A percentile compares a stretch with the other conserved stretches of the same genome.
These are phyloP conservation scores for Hycleus phaleratus DNA, from an alignment of 1,140 invertebrate species.

Conservation along the genomic window DNA sequence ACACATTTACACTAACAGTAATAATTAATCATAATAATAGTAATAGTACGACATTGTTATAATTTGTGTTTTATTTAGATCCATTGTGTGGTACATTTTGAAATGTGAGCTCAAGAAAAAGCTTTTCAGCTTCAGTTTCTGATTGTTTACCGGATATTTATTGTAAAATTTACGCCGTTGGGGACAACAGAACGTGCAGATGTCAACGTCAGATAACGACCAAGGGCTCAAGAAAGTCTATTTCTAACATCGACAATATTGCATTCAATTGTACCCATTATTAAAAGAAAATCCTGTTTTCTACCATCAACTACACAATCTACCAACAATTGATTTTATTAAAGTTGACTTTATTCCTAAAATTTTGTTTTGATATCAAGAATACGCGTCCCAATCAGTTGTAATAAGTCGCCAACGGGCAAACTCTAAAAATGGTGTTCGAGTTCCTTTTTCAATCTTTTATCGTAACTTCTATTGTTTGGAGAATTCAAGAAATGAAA, in stretches of 20 bases:
- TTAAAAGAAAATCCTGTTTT: too few species aligned
- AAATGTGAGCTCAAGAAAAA: constrained; percentile 5
- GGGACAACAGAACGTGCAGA: constrained; percentile 9
- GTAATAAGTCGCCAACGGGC: too few species aligned
- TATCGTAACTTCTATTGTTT: too few species aligned
- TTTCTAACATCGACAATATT: constrained; percentile 13
- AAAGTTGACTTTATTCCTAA: background rate
- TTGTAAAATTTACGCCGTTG: background rate
- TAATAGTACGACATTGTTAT: constrained; percentile 5
- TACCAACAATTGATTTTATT: background rate
- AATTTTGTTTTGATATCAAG: too few species aligned
- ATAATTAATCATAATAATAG: constrained; percentile 1
- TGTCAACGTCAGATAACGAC: constrained; percentile 14
- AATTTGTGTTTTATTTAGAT: too few species aligned
- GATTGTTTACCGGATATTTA: background rate
- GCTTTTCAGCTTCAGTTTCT: constrained; percentile 4
- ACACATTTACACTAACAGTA: background rate
- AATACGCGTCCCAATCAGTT: too few species aligned
- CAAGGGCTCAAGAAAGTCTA: constrained; percentile 23
- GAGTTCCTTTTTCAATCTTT: too few species aligned
- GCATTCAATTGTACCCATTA: constrained; percentile 7
- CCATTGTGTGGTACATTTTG: background rate
- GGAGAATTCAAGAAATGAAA: too few species aligned
- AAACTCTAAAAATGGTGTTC: too few species aligned
- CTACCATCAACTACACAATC: too few species aligned